Base-by-base conservation (phyloP, 2,888 invertebrate species). In the Marronus borbonicus region DNA sequence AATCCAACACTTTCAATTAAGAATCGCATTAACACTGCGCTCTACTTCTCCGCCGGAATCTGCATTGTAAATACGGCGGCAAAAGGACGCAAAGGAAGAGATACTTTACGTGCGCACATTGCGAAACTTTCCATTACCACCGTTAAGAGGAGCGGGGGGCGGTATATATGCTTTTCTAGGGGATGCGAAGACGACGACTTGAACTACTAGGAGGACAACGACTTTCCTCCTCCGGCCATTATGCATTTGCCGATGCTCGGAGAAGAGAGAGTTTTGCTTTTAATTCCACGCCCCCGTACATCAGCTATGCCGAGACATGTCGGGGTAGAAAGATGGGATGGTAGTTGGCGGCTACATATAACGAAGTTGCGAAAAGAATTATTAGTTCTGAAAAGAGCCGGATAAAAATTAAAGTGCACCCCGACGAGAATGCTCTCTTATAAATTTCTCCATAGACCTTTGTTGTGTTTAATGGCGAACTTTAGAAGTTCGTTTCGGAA, bases 1-100 rank as follows among this genome's bases (percentile, higher is more conserved):
- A 65, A 65, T 39, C 36, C 65, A 39, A 65, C 65, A 65, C 65
- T 65, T 65, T 65, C 65, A 65, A 65, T 65, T 65, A 65, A 44
- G 55, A 70, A 70, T 52, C n/a, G 55, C 55, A 70, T 44, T 68
- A 68, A 49, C 49, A 20, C 68, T 12, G 50, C 68, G 55, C 28
- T 52, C 55, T 31, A 28, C 17, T 52, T 52, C 52, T 17, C 50
- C 14, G 36, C 28, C 52, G 55, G 31, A 52, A 70, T 70, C 69
- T 65, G 65, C 44, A 65, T 39, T 65, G 65, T 36, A 65, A 65
- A 39, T 65, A 39, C 65, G 62, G 14, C 28, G 1, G 31, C 28
- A 62, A 62, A 62, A 62, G 3, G 31, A 62, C 62, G 28, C 28
- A 31, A 62, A 60, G 24, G 31, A 62, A 12, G 14, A 44, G 44